phyloP scores from a whole-genome alignment of 2,888 invertebrate genomes.

The Lithophane socia region DNA sequence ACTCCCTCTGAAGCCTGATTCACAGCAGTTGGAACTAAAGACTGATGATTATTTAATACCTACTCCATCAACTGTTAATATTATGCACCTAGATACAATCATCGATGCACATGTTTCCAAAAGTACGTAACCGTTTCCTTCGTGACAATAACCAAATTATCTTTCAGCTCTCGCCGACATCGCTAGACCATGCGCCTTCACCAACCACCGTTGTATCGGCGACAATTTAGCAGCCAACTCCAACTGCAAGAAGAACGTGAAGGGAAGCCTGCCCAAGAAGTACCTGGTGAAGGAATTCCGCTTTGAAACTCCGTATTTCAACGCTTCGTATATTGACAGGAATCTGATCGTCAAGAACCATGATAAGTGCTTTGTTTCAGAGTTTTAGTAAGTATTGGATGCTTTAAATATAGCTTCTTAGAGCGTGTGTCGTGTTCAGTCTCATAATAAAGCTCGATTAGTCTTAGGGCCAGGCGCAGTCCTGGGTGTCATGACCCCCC shows the following conservation, averaged over 20 bases:
- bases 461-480: too few relatives aligned
- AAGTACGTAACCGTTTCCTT: too few relatives aligned
- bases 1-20: not conserved
- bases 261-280: slow-evolving; percentile 66
- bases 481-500: too few relatives aligned
- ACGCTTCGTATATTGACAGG: slow-evolving; percentile 77
- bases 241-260: slow-evolving; percentile 69
- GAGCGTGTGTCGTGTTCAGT: too few relatives aligned
- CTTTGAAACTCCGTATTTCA: slow-evolving; percentile 80
- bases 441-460: not conserved
- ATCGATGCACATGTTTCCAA: not conserved
- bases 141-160: not conserved
- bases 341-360: slow-evolving; percentile 76
- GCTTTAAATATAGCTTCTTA: not conserved
- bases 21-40: not conserved
- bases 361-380: slow-evolving; percentile 76
- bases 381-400: slow-evolving; percentile 80
- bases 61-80: not conserved
- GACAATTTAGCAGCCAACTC: slow-evolving; percentile 78
- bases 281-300: slow-evolving; percentile 67
- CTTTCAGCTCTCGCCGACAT: slow-evolving; percentile 36
- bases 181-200: slow-evolving; percentile 74
- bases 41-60: not conserved
- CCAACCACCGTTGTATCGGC: slow-evolving; percentile 73
- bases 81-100: not conserved